phyloP scores from a whole-genome alignment of 1,140 invertebrate species.

The Drepana arcuata region DNA sequence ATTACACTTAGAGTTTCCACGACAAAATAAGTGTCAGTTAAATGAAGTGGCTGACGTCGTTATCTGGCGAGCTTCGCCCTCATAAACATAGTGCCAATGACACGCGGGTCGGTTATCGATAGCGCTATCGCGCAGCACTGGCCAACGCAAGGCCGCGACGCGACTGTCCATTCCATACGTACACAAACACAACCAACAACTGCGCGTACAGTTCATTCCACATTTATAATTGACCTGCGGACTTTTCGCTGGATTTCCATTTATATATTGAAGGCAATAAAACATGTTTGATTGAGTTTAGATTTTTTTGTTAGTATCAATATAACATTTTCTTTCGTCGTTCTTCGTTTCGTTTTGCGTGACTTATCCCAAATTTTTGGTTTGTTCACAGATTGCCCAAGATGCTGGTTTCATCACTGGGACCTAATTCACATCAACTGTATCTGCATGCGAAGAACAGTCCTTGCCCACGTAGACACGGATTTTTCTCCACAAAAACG shows the following conservation, averaged over 20 bases:
- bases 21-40: too few species aligned
- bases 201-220: constrained; percentile 36
- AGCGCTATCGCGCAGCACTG: constrained; percentile 46
- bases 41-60: too few species aligned
- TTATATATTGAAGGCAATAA: constrained; percentile 4
- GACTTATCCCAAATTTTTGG: too few species aligned
- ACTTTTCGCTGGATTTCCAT: constrained; percentile 13
- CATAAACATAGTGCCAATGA: constrained; percentile 66
- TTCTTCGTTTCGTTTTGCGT: too few species aligned
- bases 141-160: constrained; percentile 58
- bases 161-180: constrained; percentile 40
- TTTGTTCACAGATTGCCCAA: constrained; percentile 53
- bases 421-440: constrained; percentile 17
- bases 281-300: too few species aligned
- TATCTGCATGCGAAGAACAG: too few species aligned
- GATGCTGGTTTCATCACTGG: constrained; percentile 42
- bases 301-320: too few species aligned
- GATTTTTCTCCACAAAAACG: not conserved
- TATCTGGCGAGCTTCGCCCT: constrained; percentile 42
- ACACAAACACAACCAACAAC: constrained; percentile 52
- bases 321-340: too few species aligned
- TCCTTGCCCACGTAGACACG: too few species aligned
- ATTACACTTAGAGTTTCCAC: too few species aligned
- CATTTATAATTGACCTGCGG: constrained; percentile 24
- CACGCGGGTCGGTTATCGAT: constrained; percentile 50